phyloP scores from a whole-genome alignment of 2,113 vertebrate genomes.

The Podarcis muralis region DNA sequence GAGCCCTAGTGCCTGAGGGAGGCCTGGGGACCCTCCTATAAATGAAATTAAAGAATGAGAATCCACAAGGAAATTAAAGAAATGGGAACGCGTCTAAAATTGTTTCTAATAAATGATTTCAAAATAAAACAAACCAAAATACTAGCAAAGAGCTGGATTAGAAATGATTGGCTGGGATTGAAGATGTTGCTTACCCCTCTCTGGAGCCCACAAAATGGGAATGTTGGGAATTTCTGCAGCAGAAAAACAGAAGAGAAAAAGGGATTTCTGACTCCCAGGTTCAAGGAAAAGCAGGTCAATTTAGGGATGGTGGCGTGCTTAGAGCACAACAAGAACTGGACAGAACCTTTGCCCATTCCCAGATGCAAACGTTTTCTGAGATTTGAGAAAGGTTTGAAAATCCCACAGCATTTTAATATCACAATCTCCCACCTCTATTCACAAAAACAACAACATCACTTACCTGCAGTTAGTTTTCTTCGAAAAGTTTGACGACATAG shows the following conservation, averaged over 20 bases:
- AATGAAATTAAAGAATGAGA: slow-evolving; percentile 74
- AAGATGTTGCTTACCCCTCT: slow-evolving; percentile 87
- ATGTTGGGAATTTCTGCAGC: slow-evolving; percentile 88
- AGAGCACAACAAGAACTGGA: slow-evolving; percentile 74
- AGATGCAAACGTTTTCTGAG: slow-evolving; percentile 72
- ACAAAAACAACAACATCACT: slow-evolving; percentile 68
- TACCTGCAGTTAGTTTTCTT: slow-evolving; percentile 78
- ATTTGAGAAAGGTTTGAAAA: slow-evolving; percentile 74
- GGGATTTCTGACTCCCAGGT: slow-evolving; percentile 86
- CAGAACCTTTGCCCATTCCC: slow-evolving; percentile 76
- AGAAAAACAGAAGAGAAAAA: slow-evolving; percentile 88
- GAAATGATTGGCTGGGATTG: slow-evolving; percentile 84
- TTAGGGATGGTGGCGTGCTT: slow-evolving; percentile 77
- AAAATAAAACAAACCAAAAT: slow-evolving; percentile 77
- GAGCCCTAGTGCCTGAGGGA: slow-evolving; percentile 73
- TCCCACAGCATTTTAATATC: slow-evolving; percentile 69
- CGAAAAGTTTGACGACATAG: slow-evolving; percentile 37
- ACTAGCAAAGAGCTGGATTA: slow-evolving; percentile 82
- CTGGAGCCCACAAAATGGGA: slow-evolving; percentile 87
- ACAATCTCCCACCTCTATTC: slow-evolving; percentile 69
- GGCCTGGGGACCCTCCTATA: slow-evolving; percentile 73
- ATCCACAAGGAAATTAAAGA: slow-evolving; percentile 81
- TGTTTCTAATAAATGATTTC: slow-evolving; percentile 71
- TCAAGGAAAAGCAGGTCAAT: slow-evolving; percentile 81
- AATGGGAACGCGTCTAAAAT: slow-evolving; percentile 76